phyloP scores from a whole-genome alignment of 1,140 invertebrate species.

The Drosophila baimaii region DNA sequence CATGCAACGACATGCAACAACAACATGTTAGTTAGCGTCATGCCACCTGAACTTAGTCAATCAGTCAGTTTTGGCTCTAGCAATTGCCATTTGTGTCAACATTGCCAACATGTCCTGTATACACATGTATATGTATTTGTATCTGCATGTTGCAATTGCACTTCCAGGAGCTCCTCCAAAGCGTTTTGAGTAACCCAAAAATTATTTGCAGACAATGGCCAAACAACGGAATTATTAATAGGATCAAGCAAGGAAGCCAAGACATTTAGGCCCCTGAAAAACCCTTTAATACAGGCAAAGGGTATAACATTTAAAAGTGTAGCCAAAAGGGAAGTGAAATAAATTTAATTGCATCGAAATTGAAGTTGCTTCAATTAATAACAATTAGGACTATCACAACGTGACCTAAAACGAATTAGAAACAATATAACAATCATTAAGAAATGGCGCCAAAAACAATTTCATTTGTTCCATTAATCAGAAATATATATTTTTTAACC shows the following conservation, averaged over 20 bases:
- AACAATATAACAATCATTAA: neutral
- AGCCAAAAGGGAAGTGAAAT: neutral
- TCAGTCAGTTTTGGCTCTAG: slow-evolving; percentile 57
- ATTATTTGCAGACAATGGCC: slow-evolving; percentile 17
- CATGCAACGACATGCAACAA: slow-evolving; percentile 34
- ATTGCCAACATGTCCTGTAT: slow-evolving; percentile 51
- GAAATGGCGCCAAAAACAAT: neutral
- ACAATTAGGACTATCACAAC: neutral
- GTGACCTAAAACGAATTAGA: neutral
- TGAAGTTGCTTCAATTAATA: neutral
- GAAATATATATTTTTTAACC: too few species aligned
- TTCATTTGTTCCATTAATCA: too few species aligned
- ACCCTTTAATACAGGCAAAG: neutral
- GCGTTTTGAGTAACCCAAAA: slow-evolving; percentile 6
- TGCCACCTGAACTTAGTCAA: slow-evolving; percentile 67
- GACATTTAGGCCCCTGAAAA: neutral
- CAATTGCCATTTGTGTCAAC: slow-evolving; percentile 51
- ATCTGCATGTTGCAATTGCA: slow-evolving; percentile 20
- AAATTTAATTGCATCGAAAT: neutral
- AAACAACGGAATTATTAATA: slow-evolving; percentile 19
- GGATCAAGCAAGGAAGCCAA: neutral
- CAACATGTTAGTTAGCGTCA: slow-evolving; percentile 55
- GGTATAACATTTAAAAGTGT: too few species aligned
- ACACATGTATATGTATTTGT: too few species aligned
- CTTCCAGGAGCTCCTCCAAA: neutral